Percentiles rank a stretch among this genome's conserved stretches.
These are phyloP conservation scores for Platanista minor DNA, from an alignment of 2,113 vertebrate species.

Conservation along the genomic window DNA sequence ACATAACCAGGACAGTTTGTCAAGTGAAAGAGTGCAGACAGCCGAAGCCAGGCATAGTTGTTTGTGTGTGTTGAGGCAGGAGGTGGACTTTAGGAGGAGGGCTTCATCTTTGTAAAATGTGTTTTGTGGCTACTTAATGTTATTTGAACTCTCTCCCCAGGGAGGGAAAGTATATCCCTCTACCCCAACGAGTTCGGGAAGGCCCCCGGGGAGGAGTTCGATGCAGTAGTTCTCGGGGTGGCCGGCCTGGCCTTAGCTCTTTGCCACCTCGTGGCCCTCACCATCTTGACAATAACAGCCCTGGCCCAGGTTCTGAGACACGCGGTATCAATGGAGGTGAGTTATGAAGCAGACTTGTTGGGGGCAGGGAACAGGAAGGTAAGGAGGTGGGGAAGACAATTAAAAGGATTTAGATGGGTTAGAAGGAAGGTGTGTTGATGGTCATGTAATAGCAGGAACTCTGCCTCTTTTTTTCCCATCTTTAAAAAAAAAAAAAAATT, in stretches of 20 bases:
- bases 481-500: conserved; percentile 11
- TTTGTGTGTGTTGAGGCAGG: no score
- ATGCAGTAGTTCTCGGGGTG: conserved; percentile 74
- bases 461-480: background rate
- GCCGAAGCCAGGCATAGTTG: background rate
- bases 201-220: conserved; percentile 79
- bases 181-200: conserved; percentile 91
- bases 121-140: background rate
- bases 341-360: background rate
- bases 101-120: background rate
- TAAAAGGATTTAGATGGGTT: background rate
- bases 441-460: background rate
- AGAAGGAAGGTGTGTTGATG: background rate
- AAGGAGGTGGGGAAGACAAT: background rate
- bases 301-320: conserved; percentile 77
- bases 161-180: conserved; percentile 90
- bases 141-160: conserved; percentile 69
- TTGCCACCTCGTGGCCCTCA: conserved; percentile 75
- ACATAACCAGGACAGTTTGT: background rate
- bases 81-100: background rate
- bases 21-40: background rate
- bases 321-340: conserved; percentile 82
- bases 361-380: background rate
- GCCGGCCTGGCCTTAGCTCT: conserved; percentile 77
- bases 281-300: conserved; percentile 86